These are phyloP conservation scores for Mohoua ochrocephala DNA, from an alignment of 2,113 vertebrate species.

Conservation along the genomic window DNA sequence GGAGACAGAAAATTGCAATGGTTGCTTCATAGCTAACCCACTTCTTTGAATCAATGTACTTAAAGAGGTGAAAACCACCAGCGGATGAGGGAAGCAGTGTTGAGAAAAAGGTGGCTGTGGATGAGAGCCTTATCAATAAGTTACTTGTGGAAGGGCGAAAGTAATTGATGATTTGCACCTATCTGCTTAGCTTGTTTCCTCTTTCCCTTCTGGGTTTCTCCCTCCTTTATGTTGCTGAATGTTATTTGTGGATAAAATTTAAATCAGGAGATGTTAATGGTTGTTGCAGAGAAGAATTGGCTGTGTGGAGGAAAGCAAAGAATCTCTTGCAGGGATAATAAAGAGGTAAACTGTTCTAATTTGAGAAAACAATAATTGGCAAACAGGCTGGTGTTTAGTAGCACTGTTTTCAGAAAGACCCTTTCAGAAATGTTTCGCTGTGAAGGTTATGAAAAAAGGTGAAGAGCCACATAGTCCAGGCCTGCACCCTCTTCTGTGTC, in stretches of 20 bases:
- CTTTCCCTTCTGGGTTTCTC: not conserved
- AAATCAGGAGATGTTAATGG: not conserved
- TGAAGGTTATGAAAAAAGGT: not conserved
- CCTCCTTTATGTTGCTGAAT: not conserved
- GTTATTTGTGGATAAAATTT: not conserved
- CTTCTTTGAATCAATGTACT: slow-evolving; percentile 11
- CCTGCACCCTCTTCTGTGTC: not conserved
- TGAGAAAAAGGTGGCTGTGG: not conserved
- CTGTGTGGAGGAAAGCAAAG: not conserved
- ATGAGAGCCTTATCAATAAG: not conserved
- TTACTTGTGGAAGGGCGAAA: not conserved
- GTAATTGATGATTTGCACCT: not conserved
- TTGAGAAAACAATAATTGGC: not conserved
- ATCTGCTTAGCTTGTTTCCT: not conserved
- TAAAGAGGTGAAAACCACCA: slow-evolving; percentile 18
- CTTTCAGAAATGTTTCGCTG: not conserved
- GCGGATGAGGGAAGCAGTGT: not conserved
- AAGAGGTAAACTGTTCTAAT: not conserved
- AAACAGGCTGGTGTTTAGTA: not conserved
- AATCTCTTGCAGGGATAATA: not conserved
- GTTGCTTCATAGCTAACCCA: not conserved
- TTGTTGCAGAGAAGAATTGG: not conserved
- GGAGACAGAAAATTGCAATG: not conserved
- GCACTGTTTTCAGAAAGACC: not conserved
- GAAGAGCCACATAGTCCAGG: not conserved